Conservation (phyloP, 2,888 invertebrate species). For the Drosophila nigritarsus region DNA sequence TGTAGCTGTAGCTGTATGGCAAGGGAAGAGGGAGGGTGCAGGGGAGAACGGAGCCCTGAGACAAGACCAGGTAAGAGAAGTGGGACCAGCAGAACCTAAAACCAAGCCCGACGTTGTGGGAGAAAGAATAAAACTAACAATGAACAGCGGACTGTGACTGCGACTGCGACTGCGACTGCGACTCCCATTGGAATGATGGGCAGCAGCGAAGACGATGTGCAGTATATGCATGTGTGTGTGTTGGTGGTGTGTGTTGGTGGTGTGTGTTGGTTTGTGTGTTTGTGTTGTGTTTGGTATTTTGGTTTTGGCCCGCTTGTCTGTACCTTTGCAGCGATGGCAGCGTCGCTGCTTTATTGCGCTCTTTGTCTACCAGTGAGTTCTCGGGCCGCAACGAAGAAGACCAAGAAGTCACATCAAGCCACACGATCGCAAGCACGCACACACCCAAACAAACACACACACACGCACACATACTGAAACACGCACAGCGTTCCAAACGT, state of each 20-base stretch:
- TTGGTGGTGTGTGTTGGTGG: background rate
- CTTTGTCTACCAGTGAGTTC: conserved; percentile 69
- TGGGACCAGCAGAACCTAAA: conserved; percentile 59
- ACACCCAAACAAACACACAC: conserved; percentile 14
- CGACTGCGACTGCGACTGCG: conserved; percentile 60
- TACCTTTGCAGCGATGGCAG: conserved; percentile 58
- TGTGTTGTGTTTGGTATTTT: conserved; percentile 51
- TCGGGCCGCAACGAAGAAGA: conserved; percentile 24
- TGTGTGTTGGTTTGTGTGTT: conserved; percentile 13
- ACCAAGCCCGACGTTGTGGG: conserved; percentile 73
- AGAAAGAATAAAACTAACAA: conserved; percentile 80
- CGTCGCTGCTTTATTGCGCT: conserved; percentile 68
- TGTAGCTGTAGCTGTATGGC: conserved; percentile 1
- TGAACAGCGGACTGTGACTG: conserved; percentile 61
- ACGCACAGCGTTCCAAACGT: conserved; percentile 52
- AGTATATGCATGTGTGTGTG: conserved; percentile 7
- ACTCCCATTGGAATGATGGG: conserved; percentile 73
- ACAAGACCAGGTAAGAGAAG: conserved; percentile 56
- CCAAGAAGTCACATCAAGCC: conserved; percentile 59
- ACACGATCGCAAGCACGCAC: conserved; percentile 47
- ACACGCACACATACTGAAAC: background rate
- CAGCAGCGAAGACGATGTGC: conserved; percentile 49
- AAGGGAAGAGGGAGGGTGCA: background rate
- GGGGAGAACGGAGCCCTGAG: conserved; percentile 36
- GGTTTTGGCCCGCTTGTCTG: conserved; percentile 71